A percentile compares a stretch with the other conserved stretches of the same genome.
Evolutionary conservation across 2,113 vertebrate genomes (phyloP).

Genomic region (Neofelis nebulosa): DNA sequence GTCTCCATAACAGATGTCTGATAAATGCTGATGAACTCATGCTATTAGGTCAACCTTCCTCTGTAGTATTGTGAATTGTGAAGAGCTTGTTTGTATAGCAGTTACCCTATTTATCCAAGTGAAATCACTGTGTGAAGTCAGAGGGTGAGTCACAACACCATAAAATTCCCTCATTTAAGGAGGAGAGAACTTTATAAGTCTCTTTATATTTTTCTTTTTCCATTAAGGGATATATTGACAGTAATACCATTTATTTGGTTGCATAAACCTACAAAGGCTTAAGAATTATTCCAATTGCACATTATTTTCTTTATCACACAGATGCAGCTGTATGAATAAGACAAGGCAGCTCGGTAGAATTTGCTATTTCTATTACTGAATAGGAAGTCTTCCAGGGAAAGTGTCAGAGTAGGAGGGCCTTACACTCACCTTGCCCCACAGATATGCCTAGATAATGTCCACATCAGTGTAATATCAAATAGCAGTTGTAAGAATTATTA

Average conservation of each 20-base stretch:
- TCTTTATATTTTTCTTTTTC: conserved; percentile 5
- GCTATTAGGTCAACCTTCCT: neutral
- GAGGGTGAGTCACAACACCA: neutral
- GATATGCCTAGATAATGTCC: neutral
- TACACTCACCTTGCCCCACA: neutral
- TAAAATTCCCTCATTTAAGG: neutral
- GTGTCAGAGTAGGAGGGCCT: neutral
- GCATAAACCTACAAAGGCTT: neutral
- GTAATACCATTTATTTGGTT: neutral
- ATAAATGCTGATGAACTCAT: conserved; percentile 9
- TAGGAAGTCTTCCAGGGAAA: neutral
- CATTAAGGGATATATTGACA: neutral
- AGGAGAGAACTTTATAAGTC: neutral
- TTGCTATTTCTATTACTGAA: neutral
- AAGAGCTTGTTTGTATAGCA: neutral
- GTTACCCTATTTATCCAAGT: neutral
- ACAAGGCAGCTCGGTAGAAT: conserved; percentile 1
- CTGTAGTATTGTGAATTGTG: neutral
- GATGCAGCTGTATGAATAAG: neutral
- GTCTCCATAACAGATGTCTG: neutral
- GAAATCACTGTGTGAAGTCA: neutral
- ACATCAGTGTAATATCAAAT: neutral
- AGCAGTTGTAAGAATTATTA: neutral
- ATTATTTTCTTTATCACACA: conserved; percentile 43
- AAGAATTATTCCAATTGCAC: neutral